Percentiles rank a stretch among this genome's conserved stretches.
phyloP scores from a whole-genome alignment of 2,113 vertebrate genomes.

The Rhadina sibilatrix region DNA sequence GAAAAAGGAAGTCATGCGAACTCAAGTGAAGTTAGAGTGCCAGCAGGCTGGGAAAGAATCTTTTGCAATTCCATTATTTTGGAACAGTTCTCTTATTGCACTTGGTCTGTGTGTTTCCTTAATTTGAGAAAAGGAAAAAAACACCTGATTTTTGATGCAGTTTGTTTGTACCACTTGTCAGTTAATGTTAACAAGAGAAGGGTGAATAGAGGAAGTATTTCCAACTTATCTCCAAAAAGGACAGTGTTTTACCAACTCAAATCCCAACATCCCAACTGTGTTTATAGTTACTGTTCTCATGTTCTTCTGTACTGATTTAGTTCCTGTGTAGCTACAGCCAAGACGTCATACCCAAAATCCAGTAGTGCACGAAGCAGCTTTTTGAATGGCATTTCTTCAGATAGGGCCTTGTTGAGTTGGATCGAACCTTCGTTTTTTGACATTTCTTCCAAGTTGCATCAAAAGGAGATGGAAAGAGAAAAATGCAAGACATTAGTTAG shows the following conservation, averaged over 20 bases:
- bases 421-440: conserved; percentile 96
- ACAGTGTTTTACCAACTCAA: conserved; percentile 43
- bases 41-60: conserved; percentile 63
- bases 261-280: neutral
- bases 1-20: conserved; percentile 78
- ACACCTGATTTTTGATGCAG: conserved; percentile 47
- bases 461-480: conserved; percentile 67
- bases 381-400: conserved; percentile 73
- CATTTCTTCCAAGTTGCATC: conserved; percentile 87
- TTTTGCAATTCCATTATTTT: conserved; percentile 53
- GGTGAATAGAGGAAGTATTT: conserved; percentile 64
- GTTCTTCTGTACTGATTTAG: conserved; percentile 43
- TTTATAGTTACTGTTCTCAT: conserved; percentile 8
- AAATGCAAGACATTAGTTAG: conserved; percentile 71
- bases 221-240: conserved; percentile 65
- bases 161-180: conserved; percentile 36
- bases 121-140: conserved; percentile 68
- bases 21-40: conserved; percentile 69
- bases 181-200: conserved; percentile 52
- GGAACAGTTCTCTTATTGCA: conserved; percentile 78
- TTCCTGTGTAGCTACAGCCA: conserved; percentile 76
- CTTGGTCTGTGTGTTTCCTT: conserved; percentile 68
- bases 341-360: conserved; percentile 76
- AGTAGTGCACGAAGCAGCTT: conserved; percentile 55
- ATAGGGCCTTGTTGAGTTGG: conserved; percentile 90